Base-by-base conservation (phyloP, 2,888 invertebrate species). In the Tachina grossa region DNA sequence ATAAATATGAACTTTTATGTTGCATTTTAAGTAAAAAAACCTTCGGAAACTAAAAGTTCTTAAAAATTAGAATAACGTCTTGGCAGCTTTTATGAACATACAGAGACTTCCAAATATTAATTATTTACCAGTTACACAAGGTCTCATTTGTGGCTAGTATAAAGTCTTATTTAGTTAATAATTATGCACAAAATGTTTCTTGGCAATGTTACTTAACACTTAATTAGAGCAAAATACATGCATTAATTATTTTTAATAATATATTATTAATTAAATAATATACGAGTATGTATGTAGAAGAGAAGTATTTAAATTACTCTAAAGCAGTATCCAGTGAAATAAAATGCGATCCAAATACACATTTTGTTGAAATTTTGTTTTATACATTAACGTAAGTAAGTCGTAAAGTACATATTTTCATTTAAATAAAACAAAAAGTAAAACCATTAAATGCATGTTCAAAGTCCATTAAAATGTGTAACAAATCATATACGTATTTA, bases 401-500 rank as follows among this genome's bases (percentile, higher is more conserved):
- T 57, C 41, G 9, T 14, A 49, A 31, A 55, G 43, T 19, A n/a
- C 11, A 41, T 79, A 39, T n/a, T 69, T 63, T 79, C 9, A 41
- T 65, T 55, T 51, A 59, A 59, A 69, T 14, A 41, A 41, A 77
- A 59, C 14, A 63, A 39, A 71, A 53, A 71, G 16, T 19, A 78
- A 68, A 68, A 41, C 8, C 53, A 19, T 41, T 55, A 63, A 72
- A 71, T 75, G 83, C 85, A 82, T 85, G 82, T 51, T 75, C 68
- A 63, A 41, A 53, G 39, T 57, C 69, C 78, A 85, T 85, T 85
- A 83, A 85, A 75, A 78, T 68, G 69, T 49, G 78, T 75, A 83
- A 85, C 78, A 83, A 85, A 83, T 85, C 65, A 77, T 68, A 55
- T 22, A 45, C 14, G 2, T 31, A 68, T 68, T 68, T 68, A 51